Percentiles rank a stretch among this genome's conserved stretches.
Conservation (phyloP, 2,888 invertebrate species). For the Limnephilus auricula region DNA sequence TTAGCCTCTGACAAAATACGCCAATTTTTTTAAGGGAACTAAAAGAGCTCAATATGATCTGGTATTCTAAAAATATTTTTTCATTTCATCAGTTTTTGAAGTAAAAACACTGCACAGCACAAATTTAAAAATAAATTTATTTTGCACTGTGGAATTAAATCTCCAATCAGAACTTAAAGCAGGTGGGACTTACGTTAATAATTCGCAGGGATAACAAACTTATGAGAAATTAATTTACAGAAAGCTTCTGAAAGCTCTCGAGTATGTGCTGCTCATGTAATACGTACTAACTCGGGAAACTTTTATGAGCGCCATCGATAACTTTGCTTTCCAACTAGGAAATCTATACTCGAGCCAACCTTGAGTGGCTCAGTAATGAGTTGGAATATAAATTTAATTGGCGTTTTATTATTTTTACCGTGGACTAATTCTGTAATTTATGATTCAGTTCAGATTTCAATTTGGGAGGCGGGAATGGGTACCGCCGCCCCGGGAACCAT, state of each 20-base stretch:
- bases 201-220: slow-evolving; percentile 18
- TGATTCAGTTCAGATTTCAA: background rate
- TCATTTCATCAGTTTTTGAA: background rate
- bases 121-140: background rate
- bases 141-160: background rate
- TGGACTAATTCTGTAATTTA: background rate
- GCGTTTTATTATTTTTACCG: background rate
- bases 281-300: background rate
- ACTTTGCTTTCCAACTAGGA: background rate
- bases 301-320: slow-evolving; percentile 31
- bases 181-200: slow-evolving; percentile 4
- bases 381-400: background rate
- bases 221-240: slow-evolving; percentile 27
- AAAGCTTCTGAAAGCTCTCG: slow-evolving; percentile 12
- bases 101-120: no score
- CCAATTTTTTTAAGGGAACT: no score
- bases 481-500: no score
- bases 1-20: no score
- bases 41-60: no score
- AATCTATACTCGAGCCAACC: background rate
- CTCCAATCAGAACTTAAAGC: slow-evolving; percentile 35
- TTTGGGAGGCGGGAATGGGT: no score
- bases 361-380: background rate
- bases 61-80: no score
- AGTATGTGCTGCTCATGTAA: background rate